These are phyloP conservation scores for Aricia artaxerxes DNA, from an alignment of 2,888 invertebrate genomes.

Conservation along the genomic window DNA sequence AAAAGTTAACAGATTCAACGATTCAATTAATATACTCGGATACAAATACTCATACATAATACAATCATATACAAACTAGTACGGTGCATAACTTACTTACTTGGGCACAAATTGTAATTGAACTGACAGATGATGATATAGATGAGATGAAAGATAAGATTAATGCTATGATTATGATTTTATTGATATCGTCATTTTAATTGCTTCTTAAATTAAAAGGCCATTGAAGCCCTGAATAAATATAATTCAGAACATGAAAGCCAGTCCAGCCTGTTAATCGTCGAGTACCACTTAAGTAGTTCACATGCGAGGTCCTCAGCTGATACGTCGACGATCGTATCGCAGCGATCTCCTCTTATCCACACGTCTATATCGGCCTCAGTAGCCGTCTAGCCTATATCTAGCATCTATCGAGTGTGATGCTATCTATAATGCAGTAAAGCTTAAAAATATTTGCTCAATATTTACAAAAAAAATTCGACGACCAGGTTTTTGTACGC, in stretches of 20 bases:
- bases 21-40: too few species aligned
- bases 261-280: background rate
- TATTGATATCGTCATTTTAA: too few species aligned
- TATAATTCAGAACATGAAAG: background rate
- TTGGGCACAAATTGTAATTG: too few species aligned
- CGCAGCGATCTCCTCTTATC: constrained; percentile 10
- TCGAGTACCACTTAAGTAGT: background rate
- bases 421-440: constrained; percentile 5
- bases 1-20: too few species aligned
- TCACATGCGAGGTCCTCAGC: background rate
- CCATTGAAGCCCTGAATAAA: too few species aligned
- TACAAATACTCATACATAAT: too few species aligned
- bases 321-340: background rate
- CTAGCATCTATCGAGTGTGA: constrained; percentile 1
- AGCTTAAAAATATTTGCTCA: constrained; percentile 7
- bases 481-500: background rate
- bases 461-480: constrained; percentile 16
- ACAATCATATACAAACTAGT: too few species aligned
- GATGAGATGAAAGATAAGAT: too few species aligned
- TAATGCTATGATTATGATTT: too few species aligned
- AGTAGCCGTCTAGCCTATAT: background rate
- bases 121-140: too few species aligned
- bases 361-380: constrained; percentile 20
- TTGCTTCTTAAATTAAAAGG: too few species aligned
- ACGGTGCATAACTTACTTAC: too few species aligned